A percentile compares a stretch with the other conserved stretches of the same genome.
phyloP scores from a whole-genome alignment of 2,797 vertebrate genomes.

The Poeciliopsis gracilis region DNA sequence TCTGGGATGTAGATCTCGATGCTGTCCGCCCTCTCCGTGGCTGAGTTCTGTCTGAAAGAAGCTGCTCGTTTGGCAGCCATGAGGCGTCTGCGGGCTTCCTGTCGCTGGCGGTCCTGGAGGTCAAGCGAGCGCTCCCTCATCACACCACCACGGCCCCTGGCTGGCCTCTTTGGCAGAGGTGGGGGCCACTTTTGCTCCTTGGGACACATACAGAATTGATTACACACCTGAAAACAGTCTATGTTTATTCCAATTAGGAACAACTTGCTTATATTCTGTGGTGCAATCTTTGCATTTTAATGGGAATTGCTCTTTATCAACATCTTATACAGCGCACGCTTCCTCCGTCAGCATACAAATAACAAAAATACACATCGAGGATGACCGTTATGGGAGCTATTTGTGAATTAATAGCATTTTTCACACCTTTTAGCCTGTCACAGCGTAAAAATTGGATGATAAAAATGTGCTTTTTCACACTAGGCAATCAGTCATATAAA shows the following conservation, averaged over 20 bases:
- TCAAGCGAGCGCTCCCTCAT: constrained; percentile 95
- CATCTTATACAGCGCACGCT: not conserved
- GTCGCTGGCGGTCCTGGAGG: constrained; percentile 95
- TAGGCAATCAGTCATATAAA: not conserved
- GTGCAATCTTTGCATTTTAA: not conserved
- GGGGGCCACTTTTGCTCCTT: constrained; percentile 88
- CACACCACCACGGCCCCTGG: constrained; percentile 89
- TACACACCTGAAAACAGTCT: not conserved
- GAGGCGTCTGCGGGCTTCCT: constrained; percentile 94
- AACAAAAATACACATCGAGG: not conserved
- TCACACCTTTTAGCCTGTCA: not conserved
- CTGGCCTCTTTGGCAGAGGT: constrained; percentile 92
- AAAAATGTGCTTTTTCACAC: not conserved
- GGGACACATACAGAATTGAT: constrained; percentile 23
- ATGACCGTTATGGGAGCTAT: not conserved
- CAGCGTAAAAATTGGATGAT: not conserved
- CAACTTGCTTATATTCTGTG: not conserved
- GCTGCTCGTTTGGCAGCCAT: constrained; percentile 97
- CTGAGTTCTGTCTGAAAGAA: constrained; percentile 97
- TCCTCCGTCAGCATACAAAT: not conserved
- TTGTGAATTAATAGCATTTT: not conserved
- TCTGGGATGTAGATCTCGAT: constrained; percentile 99
- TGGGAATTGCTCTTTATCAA: not conserved
- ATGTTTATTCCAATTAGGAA: not conserved
- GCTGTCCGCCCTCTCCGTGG: constrained; percentile 96